phyloP scores from a whole-genome alignment of 2,888 invertebrate genomes.

The Protodeltote pygarga region DNA sequence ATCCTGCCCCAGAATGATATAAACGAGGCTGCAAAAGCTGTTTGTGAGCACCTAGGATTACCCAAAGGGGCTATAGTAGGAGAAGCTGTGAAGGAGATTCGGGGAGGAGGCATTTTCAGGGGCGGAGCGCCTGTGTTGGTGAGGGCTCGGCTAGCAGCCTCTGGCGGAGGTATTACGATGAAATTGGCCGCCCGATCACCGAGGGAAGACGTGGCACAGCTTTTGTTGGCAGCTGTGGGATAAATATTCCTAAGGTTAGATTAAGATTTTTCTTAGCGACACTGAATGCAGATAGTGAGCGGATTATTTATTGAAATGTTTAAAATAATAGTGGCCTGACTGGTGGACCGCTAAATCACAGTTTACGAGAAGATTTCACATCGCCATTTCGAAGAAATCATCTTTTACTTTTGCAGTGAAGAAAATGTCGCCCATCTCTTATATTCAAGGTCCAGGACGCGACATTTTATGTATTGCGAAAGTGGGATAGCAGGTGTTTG shows the following conservation, averaged over 20 bases:
- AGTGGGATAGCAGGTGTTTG: no score
- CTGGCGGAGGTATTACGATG: constrained; percentile 95
- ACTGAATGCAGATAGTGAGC: no score
- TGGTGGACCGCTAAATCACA: no score
- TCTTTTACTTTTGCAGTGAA: no score
- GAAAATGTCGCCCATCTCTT: no score
- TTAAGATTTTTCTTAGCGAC: neutral
- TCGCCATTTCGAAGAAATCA: no score
- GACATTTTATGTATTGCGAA: no score
- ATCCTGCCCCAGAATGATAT: constrained; percentile 89
- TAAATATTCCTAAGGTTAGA: constrained; percentile 70
- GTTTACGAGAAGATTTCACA: no score
- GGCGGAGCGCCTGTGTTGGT: constrained; percentile 96
- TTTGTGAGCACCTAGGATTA: constrained; percentile 76
- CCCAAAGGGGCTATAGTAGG: constrained; percentile 70
- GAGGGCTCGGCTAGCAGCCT: constrained; percentile 92
- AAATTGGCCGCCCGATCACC: constrained; percentile 96
- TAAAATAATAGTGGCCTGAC: no score
- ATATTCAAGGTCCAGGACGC: no score
- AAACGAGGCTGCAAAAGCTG: constrained; percentile 72
- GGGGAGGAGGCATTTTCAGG: constrained; percentile 92
- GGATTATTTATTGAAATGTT: no score
- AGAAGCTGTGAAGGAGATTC: constrained; percentile 77
- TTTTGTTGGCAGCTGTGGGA: constrained; percentile 95
- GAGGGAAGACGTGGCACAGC: constrained; percentile 94